phyloP scores from a whole-genome alignment of 2,113 vertebrate species.

The Muscicapa adusta region DNA sequence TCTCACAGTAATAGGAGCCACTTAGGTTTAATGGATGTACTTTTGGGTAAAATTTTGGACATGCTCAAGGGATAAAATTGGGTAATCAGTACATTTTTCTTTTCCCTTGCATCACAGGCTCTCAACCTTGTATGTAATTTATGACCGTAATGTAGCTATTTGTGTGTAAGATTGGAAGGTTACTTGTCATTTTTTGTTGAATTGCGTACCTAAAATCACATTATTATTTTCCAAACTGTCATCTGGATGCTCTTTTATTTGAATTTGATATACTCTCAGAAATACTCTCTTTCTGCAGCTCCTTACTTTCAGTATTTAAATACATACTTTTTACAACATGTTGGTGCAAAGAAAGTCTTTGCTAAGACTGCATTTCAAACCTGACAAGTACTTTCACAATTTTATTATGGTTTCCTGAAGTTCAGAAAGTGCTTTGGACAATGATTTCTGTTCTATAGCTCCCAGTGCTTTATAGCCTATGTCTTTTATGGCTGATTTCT shows the following conservation, averaged over 20 bases:
- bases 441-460: conserved; percentile 28
- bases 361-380: conserved; percentile 24
- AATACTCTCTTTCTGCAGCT: background rate
- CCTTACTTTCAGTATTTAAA: background rate
- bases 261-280: background rate
- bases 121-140: background rate
- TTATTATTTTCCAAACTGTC: background rate
- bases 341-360: background rate
- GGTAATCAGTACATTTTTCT: background rate
- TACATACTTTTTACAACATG: background rate
- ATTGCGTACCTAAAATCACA: background rate
- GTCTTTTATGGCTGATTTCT: conserved; percentile 50
- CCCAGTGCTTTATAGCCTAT: conserved; percentile 3
- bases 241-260: background rate
- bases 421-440: conserved; percentile 42
- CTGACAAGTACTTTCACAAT: conserved; percentile 17
- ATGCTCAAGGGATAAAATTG: background rate
- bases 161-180: background rate
- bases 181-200: background rate
- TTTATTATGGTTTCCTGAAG: conserved; percentile 24
- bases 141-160: background rate
- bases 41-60: background rate
- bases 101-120: background rate
- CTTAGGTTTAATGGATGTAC: background rate
- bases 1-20: background rate